A percentile compares a stretch with the other conserved stretches of the same genome.
Evolutionary conservation across 23 tunicate species (phyloP).

Genomic region (Trididemnum nubilum): DNA sequence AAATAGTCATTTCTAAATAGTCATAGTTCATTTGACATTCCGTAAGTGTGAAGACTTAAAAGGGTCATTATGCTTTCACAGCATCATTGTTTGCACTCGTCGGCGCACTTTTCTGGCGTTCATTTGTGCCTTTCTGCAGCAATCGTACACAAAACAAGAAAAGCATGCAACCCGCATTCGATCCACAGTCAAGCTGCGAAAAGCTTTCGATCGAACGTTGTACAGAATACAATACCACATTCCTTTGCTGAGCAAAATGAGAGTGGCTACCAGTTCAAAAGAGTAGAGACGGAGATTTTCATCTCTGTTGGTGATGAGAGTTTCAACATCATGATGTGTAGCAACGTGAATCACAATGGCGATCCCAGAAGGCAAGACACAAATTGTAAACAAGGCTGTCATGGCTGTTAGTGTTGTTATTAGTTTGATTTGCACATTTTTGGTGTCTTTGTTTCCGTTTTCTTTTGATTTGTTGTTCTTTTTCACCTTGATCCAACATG

Average conservation of each 20-base stretch:
- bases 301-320: neutral
- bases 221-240: slow-evolving; percentile 16
- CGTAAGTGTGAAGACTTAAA: too few relatives aligned
- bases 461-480: slow-evolving; percentile 2
- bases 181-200: slow-evolving; percentile 6
- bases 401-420: slow-evolving; percentile 14
- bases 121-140: slow-evolving; percentile 17
- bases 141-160: slow-evolving; percentile 10
- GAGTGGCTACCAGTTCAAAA: slow-evolving; percentile 11
- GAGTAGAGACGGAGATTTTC: neutral
- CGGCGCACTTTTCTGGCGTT: slow-evolving; percentile 8
- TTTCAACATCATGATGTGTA: neutral
- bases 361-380: slow-evolving; percentile 13
- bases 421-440: neutral
- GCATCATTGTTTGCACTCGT: neutral
- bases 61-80: too few relatives aligned
- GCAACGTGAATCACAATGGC: slow-evolving; percentile 13
- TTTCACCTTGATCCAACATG: neutral
- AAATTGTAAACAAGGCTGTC: slow-evolving; percentile 23
- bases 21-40: too few relatives aligned
- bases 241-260: slow-evolving; percentile 23
- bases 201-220: slow-evolving; percentile 21
- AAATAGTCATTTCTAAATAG: too few relatives aligned
- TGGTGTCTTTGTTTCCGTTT: neutral
- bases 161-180: neutral